Conservation (phyloP, 1,140 invertebrate species). For the Hyphantria cunea region DNA sequence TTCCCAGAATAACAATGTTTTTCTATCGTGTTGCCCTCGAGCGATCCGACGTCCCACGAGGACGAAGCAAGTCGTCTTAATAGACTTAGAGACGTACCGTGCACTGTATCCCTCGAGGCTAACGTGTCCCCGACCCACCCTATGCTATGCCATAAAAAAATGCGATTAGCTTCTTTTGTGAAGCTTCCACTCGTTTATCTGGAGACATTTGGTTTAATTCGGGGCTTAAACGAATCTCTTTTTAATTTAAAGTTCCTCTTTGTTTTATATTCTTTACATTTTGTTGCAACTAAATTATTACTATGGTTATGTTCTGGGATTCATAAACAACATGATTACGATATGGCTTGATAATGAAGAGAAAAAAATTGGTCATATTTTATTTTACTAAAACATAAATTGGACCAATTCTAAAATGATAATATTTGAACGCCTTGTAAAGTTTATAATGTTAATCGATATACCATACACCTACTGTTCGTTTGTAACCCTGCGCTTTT, state of each 20-base stretch:
- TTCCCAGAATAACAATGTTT: conserved; percentile 71
- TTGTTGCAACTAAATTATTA: conserved; percentile 36
- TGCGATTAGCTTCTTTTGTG: conserved; percentile 66
- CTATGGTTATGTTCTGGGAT: conserved; percentile 35
- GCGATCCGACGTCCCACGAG: conserved; percentile 51
- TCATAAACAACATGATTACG: conserved; percentile 48
- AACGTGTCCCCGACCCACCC: conserved; percentile 54
- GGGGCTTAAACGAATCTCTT: conserved; percentile 26
- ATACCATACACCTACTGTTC: too few relatives aligned
- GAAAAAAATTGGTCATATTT: too few relatives aligned
- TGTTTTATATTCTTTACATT: conserved; percentile 24
- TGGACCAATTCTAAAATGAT: too few relatives aligned
- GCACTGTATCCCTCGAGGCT: conserved; percentile 62
- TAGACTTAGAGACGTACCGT: conserved; percentile 73
- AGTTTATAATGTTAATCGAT: too few relatives aligned
- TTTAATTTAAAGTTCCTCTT: conserved; percentile 24
- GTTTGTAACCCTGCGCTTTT: too few relatives aligned
- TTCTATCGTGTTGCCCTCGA: conserved; percentile 60
- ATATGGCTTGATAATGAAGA: conserved; percentile 39
- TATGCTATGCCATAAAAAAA: conserved; percentile 52
- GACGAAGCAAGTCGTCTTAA: conserved; percentile 72
- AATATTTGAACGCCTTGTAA: too few relatives aligned
- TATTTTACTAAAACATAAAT: too few relatives aligned
- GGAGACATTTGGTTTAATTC: conserved; percentile 25
- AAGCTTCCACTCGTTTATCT: conserved; percentile 46